phyloP scores from a whole-genome alignment of 2,113 vertebrate species.

The Marmota monax region DNA sequence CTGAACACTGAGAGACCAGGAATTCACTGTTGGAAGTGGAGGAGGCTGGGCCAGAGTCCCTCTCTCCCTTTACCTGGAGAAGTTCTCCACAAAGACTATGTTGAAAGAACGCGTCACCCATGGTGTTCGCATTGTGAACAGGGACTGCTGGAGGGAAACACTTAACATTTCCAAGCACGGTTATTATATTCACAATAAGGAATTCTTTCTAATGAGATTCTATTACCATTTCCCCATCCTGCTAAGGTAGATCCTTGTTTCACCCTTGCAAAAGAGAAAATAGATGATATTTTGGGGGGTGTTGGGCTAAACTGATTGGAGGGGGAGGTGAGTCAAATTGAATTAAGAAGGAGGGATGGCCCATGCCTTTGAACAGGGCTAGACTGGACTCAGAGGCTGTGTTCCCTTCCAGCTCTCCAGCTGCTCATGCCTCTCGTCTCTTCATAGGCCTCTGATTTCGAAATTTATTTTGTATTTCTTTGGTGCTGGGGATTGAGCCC shows the following conservation, averaged over 20 bases:
- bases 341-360: not conserved
- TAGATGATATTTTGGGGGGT: not conserved
- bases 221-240: constrained; percentile 44
- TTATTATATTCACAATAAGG: constrained; percentile 58
- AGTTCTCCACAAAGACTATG: constrained; percentile 42
- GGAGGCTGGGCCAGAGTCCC: not conserved
- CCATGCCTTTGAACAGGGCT: not conserved
- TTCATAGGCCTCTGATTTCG: not conserved
- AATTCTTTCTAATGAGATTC: constrained; percentile 72
- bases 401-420: not conserved
- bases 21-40: not conserved
- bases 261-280: constrained; percentile 37
- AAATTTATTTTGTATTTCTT: not conserved
- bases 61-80: constrained; percentile 2
- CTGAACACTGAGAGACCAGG: not conserved
- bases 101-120: constrained; percentile 67
- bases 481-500: not conserved
- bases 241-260: constrained; percentile 51
- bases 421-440: not conserved
- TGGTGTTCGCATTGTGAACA: constrained; percentile 64
- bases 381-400: not conserved
- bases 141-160: constrained; percentile 55
- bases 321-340: not conserved
- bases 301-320: not conserved
- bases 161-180: constrained; percentile 63